Conservation (phyloP, 2,797 vertebrate genomes). For the Nyctalus aviator region DNA sequence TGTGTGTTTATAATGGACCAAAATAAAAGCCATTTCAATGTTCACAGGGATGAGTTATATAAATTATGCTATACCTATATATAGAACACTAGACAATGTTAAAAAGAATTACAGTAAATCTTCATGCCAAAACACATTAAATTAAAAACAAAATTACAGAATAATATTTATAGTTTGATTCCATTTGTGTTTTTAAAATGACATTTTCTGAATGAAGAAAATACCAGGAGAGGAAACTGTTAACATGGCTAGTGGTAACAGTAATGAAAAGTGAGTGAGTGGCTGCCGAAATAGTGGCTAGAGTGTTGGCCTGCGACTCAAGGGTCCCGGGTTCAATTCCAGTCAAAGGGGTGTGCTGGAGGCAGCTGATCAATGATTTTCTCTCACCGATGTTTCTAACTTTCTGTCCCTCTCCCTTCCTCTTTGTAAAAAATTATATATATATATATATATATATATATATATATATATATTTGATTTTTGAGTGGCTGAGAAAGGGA, state of each 20-base stretch:
- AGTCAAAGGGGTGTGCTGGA: too few species aligned
- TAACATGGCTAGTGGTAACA: neutral
- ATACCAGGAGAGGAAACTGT: neutral
- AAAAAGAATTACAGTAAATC: neutral
- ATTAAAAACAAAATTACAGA: neutral
- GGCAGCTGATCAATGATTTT: too few species aligned
- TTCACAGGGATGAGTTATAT: neutral
- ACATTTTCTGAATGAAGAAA: neutral
- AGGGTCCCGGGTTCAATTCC: too few species aligned
- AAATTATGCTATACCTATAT: neutral
- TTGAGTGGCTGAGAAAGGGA: neutral
- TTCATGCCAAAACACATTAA: neutral
- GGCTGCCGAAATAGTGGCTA: too few species aligned
- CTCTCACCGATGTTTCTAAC: too few species aligned
- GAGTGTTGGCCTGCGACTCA: too few species aligned
- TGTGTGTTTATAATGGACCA: neutral
- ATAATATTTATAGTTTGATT: neutral
- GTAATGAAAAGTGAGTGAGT: neutral
- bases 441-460: too few species aligned
- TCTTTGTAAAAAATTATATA: too few species aligned
- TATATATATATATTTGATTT: too few species aligned
- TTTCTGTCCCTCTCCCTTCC: too few species aligned
- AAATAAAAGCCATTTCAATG: conserved; percentile 32
- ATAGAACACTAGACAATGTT: neutral
- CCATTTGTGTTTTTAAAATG: neutral